These are phyloP conservation scores for Idaea straminata DNA, from an alignment of 2,888 invertebrate genomes.

Conservation along the genomic window DNA sequence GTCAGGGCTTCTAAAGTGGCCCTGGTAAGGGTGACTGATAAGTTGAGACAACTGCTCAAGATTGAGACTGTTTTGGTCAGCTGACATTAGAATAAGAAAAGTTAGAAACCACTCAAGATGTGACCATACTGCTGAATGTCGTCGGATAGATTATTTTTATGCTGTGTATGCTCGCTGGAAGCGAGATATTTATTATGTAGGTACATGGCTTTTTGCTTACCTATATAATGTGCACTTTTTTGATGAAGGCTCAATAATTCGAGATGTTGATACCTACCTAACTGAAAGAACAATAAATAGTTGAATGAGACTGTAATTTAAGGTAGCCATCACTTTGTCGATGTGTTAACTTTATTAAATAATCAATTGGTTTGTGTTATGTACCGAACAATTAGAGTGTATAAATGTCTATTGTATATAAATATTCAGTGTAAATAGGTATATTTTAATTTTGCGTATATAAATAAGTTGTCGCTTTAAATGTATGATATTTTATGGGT, in stretches of 20 bases:
- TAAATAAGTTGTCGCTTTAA: conserved; percentile 62
- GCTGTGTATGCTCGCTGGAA: background rate
- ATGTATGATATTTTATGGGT: conserved; percentile 75
- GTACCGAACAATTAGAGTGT: conserved; percentile 44
- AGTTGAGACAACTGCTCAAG: conserved; percentile 89
- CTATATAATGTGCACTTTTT: background rate
- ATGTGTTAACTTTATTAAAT: conserved; percentile 23
- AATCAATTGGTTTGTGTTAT: conserved; percentile 25
- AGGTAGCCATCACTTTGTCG: conserved; percentile 65
- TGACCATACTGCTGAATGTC: background rate
- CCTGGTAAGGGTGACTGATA: conserved; percentile 91
- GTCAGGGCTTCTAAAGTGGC: conserved; percentile 90
- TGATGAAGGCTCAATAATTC: conserved; percentile 54
- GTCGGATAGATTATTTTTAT: background rate
- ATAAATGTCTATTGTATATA: conserved; percentile 6
- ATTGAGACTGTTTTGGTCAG: conserved; percentile 88
- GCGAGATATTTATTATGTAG: background rate
- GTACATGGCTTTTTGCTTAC: background rate
- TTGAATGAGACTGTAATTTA: conserved; percentile 70
- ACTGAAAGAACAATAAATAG: conserved; percentile 26
- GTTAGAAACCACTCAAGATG: background rate
- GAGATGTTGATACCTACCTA: conserved; percentile 47
- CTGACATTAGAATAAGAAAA: conserved; percentile 61
- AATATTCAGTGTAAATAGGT: conserved; percentile 51
- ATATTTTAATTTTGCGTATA: conserved; percentile 42